Percentiles rank a stretch among this genome's conserved stretches.
Evolutionary conservation across 1,140 invertebrate species (phyloP).

Genomic region (Steinernema khuongi): DNA sequence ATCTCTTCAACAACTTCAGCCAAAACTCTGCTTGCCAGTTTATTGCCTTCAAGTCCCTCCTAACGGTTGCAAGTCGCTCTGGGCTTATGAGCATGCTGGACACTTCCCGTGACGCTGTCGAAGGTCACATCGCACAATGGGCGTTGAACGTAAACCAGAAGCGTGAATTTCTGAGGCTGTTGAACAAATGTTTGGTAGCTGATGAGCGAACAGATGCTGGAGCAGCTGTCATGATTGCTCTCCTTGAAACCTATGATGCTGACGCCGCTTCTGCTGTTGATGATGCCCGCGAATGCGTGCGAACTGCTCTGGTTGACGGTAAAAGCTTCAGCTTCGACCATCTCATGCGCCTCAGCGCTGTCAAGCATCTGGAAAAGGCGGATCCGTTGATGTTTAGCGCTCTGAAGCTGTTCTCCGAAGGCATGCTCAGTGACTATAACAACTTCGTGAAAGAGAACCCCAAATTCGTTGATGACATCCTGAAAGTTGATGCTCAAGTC

Average conservation of each 20-base stretch:
- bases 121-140: slow-evolving; percentile 32
- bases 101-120: slow-evolving; percentile 31
- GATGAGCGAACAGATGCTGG: slow-evolving; percentile 41
- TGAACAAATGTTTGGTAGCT: slow-evolving; percentile 33
- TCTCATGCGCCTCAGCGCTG: slow-evolving; percentile 47
- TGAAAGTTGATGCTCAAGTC: slow-evolving; percentile 45
- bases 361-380: slow-evolving; percentile 45
- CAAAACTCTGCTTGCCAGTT: slow-evolving; percentile 33
- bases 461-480: slow-evolving; percentile 45
- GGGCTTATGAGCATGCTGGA: slow-evolving; percentile 34
- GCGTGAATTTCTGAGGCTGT: slow-evolving; percentile 38
- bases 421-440: slow-evolving; percentile 45
- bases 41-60: slow-evolving; percentile 30
- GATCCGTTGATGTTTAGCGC: slow-evolving; percentile 48
- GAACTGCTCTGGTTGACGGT: slow-evolving; percentile 51
- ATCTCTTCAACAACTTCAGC: slow-evolving; percentile 39
- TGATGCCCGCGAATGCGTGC: slow-evolving; percentile 54
- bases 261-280: slow-evolving; percentile 43
- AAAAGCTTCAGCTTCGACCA: slow-evolving; percentile 55
- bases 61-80: slow-evolving; percentile 34
- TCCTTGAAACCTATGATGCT: slow-evolving; percentile 46
- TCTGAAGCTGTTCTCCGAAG: slow-evolving; percentile 48
- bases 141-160: slow-evolving; percentile 31
- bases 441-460: slow-evolving; percentile 47
- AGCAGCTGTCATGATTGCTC: slow-evolving; percentile 48